Evolutionary conservation across 1,140 invertebrate genomes (phyloP).

Genomic region (Diorhabda carinulata): DNA sequence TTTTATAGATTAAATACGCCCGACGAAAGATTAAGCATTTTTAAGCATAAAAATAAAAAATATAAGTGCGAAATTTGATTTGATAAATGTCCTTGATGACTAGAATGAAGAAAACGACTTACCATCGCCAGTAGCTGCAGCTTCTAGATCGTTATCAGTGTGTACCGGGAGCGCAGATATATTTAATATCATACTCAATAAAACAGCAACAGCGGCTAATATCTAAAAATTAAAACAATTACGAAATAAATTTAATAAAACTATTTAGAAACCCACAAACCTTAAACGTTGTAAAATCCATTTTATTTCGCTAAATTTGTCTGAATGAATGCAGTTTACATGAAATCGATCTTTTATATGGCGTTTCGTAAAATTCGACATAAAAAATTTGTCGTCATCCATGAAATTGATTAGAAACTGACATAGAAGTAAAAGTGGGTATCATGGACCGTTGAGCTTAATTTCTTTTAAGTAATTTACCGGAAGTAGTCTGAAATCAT

Average conservation of each 20-base stretch:
- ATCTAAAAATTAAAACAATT: too few relatives aligned
- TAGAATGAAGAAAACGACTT: conserved; percentile 4
- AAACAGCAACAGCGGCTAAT: too few relatives aligned
- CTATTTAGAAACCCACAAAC: neutral
- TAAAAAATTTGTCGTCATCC: neutral
- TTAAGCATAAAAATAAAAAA: too few relatives aligned
- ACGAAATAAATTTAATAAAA: neutral
- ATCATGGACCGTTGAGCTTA: neutral
- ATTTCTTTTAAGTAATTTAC: neutral
- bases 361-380: neutral
- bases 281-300: neutral
- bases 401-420: neutral
- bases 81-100: too few relatives aligned
- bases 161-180: too few relatives aligned
- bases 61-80: too few relatives aligned
- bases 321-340: neutral
- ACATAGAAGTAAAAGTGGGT: neutral
- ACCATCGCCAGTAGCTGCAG: conserved; percentile 23
- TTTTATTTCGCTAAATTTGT: neutral
- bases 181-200: too few relatives aligned
- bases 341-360: neutral
- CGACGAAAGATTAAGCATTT: too few relatives aligned
- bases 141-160: conserved; percentile 15
- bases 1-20: too few relatives aligned
- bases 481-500: neutral